These are phyloP conservation scores for Cryptomyrus ogoouensis DNA, from an alignment of 2,113 vertebrate genomes.

Conservation along the genomic window DNA sequence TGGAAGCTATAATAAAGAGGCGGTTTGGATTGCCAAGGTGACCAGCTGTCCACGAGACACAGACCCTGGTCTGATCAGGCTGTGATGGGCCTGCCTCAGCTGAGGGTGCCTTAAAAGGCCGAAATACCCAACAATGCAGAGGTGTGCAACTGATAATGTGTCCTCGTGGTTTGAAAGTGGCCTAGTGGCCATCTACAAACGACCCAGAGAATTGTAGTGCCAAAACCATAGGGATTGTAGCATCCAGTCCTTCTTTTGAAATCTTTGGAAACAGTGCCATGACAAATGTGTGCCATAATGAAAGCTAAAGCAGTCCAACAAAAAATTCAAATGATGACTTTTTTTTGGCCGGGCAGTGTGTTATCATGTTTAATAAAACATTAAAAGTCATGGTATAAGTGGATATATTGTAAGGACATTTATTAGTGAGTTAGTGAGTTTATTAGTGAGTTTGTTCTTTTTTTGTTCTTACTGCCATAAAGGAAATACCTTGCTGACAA, in stretches of 20 bases:
- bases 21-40: not conserved
- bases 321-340: not conserved
- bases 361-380: not conserved
- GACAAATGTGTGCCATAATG: not conserved
- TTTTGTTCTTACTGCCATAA: not conserved
- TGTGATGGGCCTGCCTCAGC: not conserved
- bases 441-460: too few species aligned
- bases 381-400: not conserved
- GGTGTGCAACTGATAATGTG: not conserved
- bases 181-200: not conserved
- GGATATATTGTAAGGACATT: not conserved
- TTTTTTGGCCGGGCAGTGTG: not conserved
- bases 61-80: not conserved
- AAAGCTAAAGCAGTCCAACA: not conserved
- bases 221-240: not conserved
- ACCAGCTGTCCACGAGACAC: not conserved
- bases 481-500: not conserved
- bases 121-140: not conserved
- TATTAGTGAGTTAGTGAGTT: too few species aligned
- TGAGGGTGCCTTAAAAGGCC: not conserved
- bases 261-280: not conserved
- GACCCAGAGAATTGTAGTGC: not conserved
- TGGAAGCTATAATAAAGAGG: slow-evolving; percentile 19
- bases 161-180: not conserved
- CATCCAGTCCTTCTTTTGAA: not conserved